Percentiles rank a stretch among this genome's conserved stretches.
Evolutionary conservation across 1,140 invertebrate genomes (phyloP).

Genomic region (Aphelenchoides fujianensis): DNA sequence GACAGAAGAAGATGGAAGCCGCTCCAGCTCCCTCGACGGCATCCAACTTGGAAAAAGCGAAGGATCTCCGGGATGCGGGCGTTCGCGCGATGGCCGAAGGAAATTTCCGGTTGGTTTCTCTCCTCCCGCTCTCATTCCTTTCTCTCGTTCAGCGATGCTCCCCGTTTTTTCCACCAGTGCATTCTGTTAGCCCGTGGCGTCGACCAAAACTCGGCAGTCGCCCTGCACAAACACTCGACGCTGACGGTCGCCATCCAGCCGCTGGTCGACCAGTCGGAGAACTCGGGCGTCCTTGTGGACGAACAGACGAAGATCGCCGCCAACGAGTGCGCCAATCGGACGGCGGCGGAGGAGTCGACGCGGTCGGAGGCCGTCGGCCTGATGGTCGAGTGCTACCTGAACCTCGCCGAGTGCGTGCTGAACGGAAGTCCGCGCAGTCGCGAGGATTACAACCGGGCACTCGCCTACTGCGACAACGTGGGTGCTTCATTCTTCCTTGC

Average conservation of each 20-base stretch:
- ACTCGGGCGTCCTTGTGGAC: not conserved
- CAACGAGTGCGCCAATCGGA: not conserved
- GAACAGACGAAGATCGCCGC: slow-evolving; percentile 3
- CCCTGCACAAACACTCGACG: not conserved
- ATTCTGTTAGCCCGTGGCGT: not conserved
- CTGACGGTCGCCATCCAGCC: not conserved
- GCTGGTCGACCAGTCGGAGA: not conserved
- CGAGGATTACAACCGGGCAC: slow-evolving; percentile 35
- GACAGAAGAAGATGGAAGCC: not conserved
- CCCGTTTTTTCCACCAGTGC: slow-evolving; percentile 6
- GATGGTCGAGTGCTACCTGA: slow-evolving; percentile 38
- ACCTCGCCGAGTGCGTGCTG: slow-evolving; percentile 36
- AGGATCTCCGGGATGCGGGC: not conserved
- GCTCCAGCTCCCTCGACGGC: not conserved
- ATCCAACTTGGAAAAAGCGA: not conserved
- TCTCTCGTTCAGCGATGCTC: slow-evolving; percentile 11
- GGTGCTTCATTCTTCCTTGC: not conserved
- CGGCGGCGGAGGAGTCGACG: slow-evolving; percentile 26
- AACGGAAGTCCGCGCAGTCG: slow-evolving; percentile 26
- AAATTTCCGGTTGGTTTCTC: not conserved
- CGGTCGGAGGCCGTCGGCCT: slow-evolving; percentile 19
- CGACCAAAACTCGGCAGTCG: not conserved
- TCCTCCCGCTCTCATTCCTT: not conserved
- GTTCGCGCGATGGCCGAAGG: not conserved
- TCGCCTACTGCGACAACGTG: slow-evolving; percentile 36